Percentiles rank a stretch among this genome's conserved stretches.
Conservation (phyloP, 2,113 vertebrate species). For the Lampris megalopsis region DNA sequence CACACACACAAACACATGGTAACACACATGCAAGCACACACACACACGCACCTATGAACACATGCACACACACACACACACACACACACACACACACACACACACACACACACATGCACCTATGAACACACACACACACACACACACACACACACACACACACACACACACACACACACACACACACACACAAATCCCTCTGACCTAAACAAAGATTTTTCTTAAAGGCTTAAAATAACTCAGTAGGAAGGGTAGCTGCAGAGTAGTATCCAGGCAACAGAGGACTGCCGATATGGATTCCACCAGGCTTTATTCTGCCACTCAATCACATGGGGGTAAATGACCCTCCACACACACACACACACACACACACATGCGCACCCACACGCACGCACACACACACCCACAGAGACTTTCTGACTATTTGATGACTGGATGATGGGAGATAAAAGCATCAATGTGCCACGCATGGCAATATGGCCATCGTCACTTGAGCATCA, state of each 20-base stretch:
- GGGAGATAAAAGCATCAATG: slow-evolving; percentile 57
- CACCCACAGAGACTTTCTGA: slow-evolving; percentile 27
- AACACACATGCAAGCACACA: too few relatives aligned
- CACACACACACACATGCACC: too few relatives aligned
- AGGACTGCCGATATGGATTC: slow-evolving; percentile 72
- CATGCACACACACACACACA: too few relatives aligned
- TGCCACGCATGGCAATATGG: slow-evolving; percentile 33
- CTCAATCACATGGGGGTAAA: slow-evolving; percentile 74
- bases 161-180: slow-evolving; percentile 23
- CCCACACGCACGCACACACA: background rate
- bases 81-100: too few relatives aligned
- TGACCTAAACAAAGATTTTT: slow-evolving; percentile 51
- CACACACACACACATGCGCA: slow-evolving; percentile 13
- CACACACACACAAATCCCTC: slow-evolving; percentile 33
- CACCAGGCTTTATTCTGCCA: slow-evolving; percentile 64
- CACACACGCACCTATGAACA: too few relatives aligned
- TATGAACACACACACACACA: too few relatives aligned
- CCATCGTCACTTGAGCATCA: slow-evolving; percentile 52
- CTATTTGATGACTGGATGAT: slow-evolving; percentile 56
- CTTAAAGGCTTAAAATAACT: slow-evolving; percentile 80
- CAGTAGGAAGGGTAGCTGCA: slow-evolving; percentile 59
- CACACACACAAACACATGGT: too few relatives aligned
- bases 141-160: background rate
- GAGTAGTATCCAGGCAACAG: slow-evolving; percentile 82
- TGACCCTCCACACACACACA: slow-evolving; percentile 46